Base-by-base conservation (phyloP, 2,113 vertebrate species). In the Chamaea fasciata region DNA sequence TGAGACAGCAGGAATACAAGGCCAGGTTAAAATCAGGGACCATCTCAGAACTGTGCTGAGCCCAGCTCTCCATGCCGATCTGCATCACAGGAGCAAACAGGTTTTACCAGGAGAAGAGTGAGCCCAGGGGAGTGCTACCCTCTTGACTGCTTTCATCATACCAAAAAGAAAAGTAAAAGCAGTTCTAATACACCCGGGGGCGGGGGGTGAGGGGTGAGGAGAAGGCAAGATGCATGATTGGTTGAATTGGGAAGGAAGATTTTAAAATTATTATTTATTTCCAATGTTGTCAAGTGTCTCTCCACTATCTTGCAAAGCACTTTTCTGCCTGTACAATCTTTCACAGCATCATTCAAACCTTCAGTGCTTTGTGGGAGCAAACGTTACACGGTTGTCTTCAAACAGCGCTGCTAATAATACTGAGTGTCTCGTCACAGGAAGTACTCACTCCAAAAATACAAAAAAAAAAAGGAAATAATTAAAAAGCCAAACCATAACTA, bases 101-200 rank as follows among this genome's bases (percentile, higher is more conserved):
- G 71, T 41, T 49, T 24, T 41, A 59, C 76, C 60, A 75, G 74
- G 41, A 62, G 33, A 62, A 65, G 30, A 73, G 37, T 3, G 26
- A 73, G 22, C 50, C 41, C 49, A 10, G 46, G 42, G 39, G 39
- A 44, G 27, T 7, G 28, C 59, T 92, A 55, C 74, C 41, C 57
- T 79, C 68, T 69, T 11, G 41, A 31, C 41, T 35, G 31, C 67
- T 62, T 52, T 62, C n/a, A 50, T 41, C 37, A 5, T 1, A 50
- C 33, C 83, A 70, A 50, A 93, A 95, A 37, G 18, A 76, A 95
- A 83, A 65, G 71, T 33, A 85, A 88, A 90, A 87, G 60, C 52
- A n/a, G n/a, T 15, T 63, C 56, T 42, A 46, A 39, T 7, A 35
- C 3, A 53, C 5, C 2, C 1, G 0, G 22, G 52, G 60, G 18